A percentile compares a stretch with the other conserved stretches of the same genome.
Conservation (phyloP, 1,140 invertebrate species). For the Drosophila littoralis region DNA sequence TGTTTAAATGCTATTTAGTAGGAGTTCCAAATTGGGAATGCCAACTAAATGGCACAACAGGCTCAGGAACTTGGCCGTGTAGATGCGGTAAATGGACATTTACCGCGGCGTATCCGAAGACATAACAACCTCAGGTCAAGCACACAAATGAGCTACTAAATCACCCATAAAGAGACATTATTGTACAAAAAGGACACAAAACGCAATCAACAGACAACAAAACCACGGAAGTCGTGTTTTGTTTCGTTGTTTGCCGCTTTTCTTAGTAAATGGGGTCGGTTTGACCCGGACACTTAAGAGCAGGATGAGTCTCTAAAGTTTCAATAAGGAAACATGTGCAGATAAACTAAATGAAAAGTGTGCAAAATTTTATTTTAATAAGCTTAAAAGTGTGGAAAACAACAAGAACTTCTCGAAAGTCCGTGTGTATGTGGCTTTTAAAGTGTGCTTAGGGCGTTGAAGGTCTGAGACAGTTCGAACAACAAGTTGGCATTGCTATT, state of each 20-base stretch:
- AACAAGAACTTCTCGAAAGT: neutral
- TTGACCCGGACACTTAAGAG: slow-evolving; percentile 14
- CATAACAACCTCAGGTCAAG: slow-evolving; percentile 66
- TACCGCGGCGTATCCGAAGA: slow-evolving; percentile 51
- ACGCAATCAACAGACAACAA: slow-evolving; percentile 40
- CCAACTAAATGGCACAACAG: slow-evolving; percentile 6
- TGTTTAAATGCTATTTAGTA: slow-evolving; percentile 16
- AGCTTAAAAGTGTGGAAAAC: slow-evolving; percentile 50
- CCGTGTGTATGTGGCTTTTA: slow-evolving; percentile 7
- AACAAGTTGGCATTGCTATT: slow-evolving; percentile 55
- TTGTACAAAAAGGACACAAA: slow-evolving; percentile 13
- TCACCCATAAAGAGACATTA: slow-evolving; percentile 22
- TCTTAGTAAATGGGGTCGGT: slow-evolving; percentile 32
- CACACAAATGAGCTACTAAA: slow-evolving; percentile 69
- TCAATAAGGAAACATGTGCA: slow-evolving; percentile 71
- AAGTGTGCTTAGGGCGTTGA: slow-evolving; percentile 43
- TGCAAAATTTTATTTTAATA: slow-evolving; percentile 71
- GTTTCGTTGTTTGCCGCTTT: slow-evolving; percentile 15
- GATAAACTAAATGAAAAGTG: slow-evolving; percentile 75
- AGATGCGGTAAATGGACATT: neutral
- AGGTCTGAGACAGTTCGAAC: slow-evolving; percentile 37
- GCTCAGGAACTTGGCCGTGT: slow-evolving; percentile 8
- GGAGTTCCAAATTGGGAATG: neutral
- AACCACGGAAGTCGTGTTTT: slow-evolving; percentile 27
- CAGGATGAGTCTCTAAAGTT: slow-evolving; percentile 58